Evolutionary conservation across 2,888 invertebrate genomes (phyloP).

Genomic region (Acholoe squamosa): DNA sequence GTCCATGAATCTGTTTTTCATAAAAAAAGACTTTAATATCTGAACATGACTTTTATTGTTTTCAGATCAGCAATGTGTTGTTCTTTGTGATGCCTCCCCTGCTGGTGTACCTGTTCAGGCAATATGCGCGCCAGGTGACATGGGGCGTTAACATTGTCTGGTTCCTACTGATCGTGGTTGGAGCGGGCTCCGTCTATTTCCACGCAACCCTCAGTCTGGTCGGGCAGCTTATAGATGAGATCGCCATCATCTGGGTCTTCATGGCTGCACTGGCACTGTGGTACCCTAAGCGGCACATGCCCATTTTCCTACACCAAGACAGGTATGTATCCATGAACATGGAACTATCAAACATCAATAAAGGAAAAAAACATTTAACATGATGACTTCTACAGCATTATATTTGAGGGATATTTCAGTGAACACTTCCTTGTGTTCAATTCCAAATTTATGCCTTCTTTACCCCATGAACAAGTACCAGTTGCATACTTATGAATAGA

Average conservation of each 20-base stretch:
- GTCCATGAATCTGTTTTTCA: no score
- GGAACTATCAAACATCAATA: neutral
- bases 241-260: slow-evolving; percentile 92
- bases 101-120: slow-evolving; percentile 90
- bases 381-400: no score
- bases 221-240: slow-evolving; percentile 91
- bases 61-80: slow-evolving; percentile 90
- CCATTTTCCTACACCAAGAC: slow-evolving; percentile 71
- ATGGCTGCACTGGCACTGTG: slow-evolving; percentile 91
- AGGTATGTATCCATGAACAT: slow-evolving; percentile 68
- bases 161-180: slow-evolving; percentile 91
- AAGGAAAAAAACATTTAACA: no score
- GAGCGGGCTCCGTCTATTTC: slow-evolving; percentile 92
- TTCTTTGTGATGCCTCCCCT: slow-evolving; percentile 91
- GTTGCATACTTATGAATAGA: no score
- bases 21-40: no score
- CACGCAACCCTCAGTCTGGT: slow-evolving; percentile 92
- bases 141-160: slow-evolving; percentile 91
- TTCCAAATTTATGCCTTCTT: neutral
- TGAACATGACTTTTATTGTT: neutral
- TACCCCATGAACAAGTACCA: no score
- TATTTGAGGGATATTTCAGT: no score
- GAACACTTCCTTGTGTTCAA: neutral
- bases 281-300: slow-evolving; percentile 75
- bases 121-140: slow-evolving; percentile 89